Evolutionary conservation across 2,797 vertebrate species (phyloP).

Genomic region (Myripristis jacobus): DNA sequence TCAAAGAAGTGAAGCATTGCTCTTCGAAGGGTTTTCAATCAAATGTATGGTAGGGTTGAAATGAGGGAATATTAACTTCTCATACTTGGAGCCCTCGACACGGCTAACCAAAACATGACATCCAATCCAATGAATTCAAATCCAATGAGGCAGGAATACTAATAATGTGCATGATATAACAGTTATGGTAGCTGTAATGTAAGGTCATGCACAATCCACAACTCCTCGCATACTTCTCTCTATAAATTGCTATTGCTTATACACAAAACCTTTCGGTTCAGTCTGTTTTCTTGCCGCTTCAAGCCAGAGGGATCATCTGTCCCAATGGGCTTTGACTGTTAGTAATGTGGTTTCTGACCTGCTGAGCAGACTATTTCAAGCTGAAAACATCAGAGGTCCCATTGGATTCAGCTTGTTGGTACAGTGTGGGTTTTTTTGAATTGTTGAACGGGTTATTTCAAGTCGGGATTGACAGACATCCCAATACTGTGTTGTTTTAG

Average conservation of each 20-base stretch:
- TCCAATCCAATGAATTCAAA: too few relatives aligned
- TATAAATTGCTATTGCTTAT: neutral
- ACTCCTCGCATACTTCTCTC: neutral
- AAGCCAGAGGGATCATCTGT: slow-evolving; percentile 32
- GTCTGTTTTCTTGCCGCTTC: slow-evolving; percentile 6
- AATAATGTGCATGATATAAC: neutral
- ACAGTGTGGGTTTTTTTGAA: slow-evolving; percentile 48
- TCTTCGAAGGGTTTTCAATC: neutral
- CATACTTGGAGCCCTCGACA: too few relatives aligned
- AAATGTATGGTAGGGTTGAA: too few relatives aligned
- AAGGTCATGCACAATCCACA: neutral
- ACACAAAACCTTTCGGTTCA: neutral
- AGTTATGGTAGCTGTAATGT: neutral
- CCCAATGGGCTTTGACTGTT: slow-evolving; percentile 39
- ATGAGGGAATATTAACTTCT: too few relatives aligned
- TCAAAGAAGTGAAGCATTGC: too few relatives aligned
- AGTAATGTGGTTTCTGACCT: slow-evolving; percentile 56
- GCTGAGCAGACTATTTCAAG: slow-evolving; percentile 24
- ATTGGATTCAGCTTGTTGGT: slow-evolving; percentile 42
- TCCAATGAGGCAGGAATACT: too few relatives aligned
- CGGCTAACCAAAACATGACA: too few relatives aligned
- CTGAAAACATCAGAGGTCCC: slow-evolving; percentile 38
- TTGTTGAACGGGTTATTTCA: slow-evolving; percentile 27
- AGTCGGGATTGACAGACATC: slow-evolving; percentile 47
- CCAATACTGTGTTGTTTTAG: slow-evolving; percentile 38